Conservation (phyloP, 1,140 invertebrate species). For the Melitaea cinxia region DNA sequence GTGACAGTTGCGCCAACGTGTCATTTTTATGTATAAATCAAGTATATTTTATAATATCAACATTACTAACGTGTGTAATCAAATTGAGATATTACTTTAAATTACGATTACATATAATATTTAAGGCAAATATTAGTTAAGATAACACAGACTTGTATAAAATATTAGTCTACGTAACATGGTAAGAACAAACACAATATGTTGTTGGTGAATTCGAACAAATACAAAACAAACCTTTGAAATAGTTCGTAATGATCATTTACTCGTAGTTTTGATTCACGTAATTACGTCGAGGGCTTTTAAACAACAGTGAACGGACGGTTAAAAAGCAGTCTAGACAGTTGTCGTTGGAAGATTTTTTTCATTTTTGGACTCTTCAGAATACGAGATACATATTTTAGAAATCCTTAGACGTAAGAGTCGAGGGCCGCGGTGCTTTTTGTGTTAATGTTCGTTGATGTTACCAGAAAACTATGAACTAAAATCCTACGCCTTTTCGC, state of each 20-base stretch:
- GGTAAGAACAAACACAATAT: too few species aligned
- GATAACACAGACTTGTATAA: too few species aligned
- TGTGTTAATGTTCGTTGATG: background rate
- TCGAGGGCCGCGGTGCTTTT: background rate
- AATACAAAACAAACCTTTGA: background rate
- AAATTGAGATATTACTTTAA: too few species aligned
- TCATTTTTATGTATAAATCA: too few species aligned
- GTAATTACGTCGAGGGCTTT: background rate
- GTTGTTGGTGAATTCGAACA: background rate
- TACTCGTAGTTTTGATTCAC: background rate
- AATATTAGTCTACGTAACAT: too few species aligned
- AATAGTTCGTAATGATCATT: background rate
- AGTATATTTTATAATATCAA: too few species aligned
- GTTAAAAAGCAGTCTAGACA: slow-evolving; percentile 3
- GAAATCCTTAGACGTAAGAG: background rate
- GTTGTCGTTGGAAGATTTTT: background rate
- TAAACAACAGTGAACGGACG: background rate
- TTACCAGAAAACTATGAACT: too few species aligned
- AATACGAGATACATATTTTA: background rate
- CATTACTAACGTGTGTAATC: too few species aligned
- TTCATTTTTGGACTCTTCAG: background rate
- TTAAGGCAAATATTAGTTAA: too few species aligned
- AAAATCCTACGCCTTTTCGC: too few species aligned
- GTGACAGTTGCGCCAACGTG: too few species aligned
- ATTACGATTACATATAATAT: too few species aligned